These are phyloP conservation scores for Fukomys damarensis DNA, from an alignment of 2,113 vertebrate genomes.

Conservation along the genomic window DNA sequence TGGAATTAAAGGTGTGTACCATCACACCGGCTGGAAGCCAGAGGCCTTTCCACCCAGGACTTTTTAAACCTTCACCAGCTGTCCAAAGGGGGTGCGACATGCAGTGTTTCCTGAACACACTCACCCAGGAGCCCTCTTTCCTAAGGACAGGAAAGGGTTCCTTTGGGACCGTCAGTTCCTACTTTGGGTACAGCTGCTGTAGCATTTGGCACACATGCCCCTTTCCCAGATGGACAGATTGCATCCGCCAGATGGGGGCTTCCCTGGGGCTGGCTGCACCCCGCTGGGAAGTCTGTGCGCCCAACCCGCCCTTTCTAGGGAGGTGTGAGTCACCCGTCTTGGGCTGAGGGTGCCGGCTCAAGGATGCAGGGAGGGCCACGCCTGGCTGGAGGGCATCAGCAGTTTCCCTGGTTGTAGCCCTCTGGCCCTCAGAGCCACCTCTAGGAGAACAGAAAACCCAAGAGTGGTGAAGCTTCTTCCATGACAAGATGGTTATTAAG, in stretches of 20 bases:
- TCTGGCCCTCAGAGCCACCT: background rate
- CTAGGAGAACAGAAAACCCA: background rate
- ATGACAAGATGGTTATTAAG: accelerated
- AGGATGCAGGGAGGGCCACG: background rate
- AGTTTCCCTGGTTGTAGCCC: background rate
- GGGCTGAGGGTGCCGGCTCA: background rate
- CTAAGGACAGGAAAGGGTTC: background rate
- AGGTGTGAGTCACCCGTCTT: slow-evolving; percentile 32
- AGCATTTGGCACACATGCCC: background rate
- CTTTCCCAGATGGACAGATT: slow-evolving; percentile 64
- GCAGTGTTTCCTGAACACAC: background rate
- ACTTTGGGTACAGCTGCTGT: background rate
- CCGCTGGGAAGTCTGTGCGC: background rate
- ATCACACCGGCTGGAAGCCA: background rate
- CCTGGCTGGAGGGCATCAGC: background rate
- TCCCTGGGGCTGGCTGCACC: slow-evolving; percentile 49
- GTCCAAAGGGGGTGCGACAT: accelerated
- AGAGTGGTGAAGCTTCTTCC: accelerated
- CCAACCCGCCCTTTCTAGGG: background rate
- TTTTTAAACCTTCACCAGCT: background rate
- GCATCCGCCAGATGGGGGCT: slow-evolving; percentile 65
- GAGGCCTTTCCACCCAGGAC: background rate
- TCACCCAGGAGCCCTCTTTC: background rate
- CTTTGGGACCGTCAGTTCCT: background rate
- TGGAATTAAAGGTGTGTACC: background rate